Percentiles rank a stretch among this genome's conserved stretches.
Conservation (phyloP, 2,888 invertebrate species). For the Heteropelma amictum region DNA sequence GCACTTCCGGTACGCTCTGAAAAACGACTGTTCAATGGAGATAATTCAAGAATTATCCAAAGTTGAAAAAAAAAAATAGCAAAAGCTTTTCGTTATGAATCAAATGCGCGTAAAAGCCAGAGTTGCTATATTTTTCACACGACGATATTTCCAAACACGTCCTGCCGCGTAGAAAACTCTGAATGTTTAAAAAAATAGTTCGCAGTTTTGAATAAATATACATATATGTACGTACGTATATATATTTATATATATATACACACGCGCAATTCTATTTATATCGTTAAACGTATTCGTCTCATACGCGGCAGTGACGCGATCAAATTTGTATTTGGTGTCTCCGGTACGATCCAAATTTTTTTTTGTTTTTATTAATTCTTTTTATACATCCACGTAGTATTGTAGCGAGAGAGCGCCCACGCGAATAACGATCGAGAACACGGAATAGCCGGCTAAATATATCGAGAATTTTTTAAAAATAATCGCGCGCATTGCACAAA, state of each 20-base stretch:
- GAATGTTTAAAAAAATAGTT: too few relatives aligned
- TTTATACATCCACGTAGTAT: slow-evolving; percentile 21
- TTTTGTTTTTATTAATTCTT: slow-evolving; percentile 13
- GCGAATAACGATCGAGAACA: slow-evolving; percentile 26
- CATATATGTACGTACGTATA: neutral
- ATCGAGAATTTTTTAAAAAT: slow-evolving; percentile 68
- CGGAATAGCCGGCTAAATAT: slow-evolving; percentile 64
- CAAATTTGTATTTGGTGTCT: slow-evolving; percentile 15
- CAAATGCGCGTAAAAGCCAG: too few relatives aligned
- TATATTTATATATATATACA: neutral
- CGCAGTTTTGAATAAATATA: too few relatives aligned
- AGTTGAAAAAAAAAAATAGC: too few relatives aligned
- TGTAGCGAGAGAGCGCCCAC: slow-evolving; percentile 46
- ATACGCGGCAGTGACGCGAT: slow-evolving; percentile 10
- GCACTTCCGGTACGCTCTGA: too few relatives aligned
- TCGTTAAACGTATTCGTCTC: neutral
- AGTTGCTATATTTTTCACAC: too few relatives aligned
- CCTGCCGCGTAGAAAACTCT: too few relatives aligned
- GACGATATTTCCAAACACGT: too few relatives aligned
- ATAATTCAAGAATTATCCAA: too few relatives aligned
- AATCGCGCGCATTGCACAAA: slow-evolving; percentile 66
- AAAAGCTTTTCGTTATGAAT: too few relatives aligned
- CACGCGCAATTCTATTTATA: neutral
- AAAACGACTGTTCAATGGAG: too few relatives aligned
- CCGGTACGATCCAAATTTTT: slow-evolving; percentile 28